Percentiles rank a stretch among this genome's conserved stretches.
Evolutionary conservation across 2,888 invertebrate genomes (phyloP).

Genomic region (Bembecia ichneumoniformis): DNA sequence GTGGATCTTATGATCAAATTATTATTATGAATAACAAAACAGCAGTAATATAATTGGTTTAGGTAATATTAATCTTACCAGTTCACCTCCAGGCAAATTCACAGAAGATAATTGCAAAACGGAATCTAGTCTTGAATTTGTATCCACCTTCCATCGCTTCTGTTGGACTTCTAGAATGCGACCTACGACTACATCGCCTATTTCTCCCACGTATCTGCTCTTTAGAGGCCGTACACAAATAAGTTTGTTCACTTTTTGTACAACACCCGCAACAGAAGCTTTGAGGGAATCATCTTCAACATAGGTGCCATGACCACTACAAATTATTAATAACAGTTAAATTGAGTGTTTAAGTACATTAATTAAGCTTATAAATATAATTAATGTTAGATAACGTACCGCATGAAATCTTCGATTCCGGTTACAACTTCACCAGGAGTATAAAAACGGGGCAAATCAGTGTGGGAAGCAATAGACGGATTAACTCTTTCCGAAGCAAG

Average conservation of each 20-base stretch:
- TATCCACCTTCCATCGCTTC: conserved; percentile 95
- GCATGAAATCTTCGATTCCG: conserved; percentile 86
- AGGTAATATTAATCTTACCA: conserved; percentile 68
- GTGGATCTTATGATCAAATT: not conserved
- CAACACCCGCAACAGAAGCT: conserved; percentile 94
- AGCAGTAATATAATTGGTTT: too few species aligned
- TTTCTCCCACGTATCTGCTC: conserved; percentile 91
- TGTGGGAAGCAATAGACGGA: conserved; percentile 66
- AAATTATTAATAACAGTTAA: conserved; percentile 10
- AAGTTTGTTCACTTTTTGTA: conserved; percentile 95
- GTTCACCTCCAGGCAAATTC: conserved; percentile 97
- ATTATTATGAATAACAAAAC: too few species aligned
- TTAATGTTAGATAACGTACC: conserved; percentile 44
- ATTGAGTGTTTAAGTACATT: not conserved
- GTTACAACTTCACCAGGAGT: conserved; percentile 93
- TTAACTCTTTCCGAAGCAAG: conserved; percentile 77
- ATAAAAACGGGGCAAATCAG: conserved; percentile 76
- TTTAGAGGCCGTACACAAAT: conserved; percentile 93
- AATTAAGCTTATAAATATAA: not conserved
- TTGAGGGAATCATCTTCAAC: conserved; percentile 85
- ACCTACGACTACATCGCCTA: conserved; percentile 97
- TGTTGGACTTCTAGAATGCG: conserved; percentile 95
- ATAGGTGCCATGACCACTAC: conserved; percentile 97
- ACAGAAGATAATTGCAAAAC: conserved; percentile 91
- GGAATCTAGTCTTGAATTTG: conserved; percentile 91